Conservation (phyloP, 2,888 invertebrate species). For the Blera fallax region DNA sequence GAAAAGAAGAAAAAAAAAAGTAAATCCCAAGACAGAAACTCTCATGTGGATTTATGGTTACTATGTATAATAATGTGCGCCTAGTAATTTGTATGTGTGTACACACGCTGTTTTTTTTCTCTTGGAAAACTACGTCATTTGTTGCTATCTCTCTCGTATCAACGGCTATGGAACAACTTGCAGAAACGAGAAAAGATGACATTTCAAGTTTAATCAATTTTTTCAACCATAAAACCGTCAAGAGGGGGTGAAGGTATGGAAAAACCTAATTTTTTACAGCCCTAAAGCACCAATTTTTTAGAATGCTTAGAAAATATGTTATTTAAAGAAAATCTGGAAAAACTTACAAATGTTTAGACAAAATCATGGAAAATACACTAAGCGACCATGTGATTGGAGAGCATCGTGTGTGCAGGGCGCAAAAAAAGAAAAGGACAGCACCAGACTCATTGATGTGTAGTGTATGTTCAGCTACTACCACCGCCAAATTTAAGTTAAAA, state of each 20-base stretch:
- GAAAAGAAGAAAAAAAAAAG: not conserved
- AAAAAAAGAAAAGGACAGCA: conserved; percentile 60
- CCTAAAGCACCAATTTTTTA: not conserved
- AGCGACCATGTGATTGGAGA: conserved; percentile 57
- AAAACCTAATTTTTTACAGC: not conserved
- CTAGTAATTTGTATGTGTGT: conserved; percentile 47
- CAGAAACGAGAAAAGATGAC: conserved; percentile 35
- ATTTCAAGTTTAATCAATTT: conserved; percentile 53
- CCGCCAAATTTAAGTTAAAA: conserved; percentile 71
- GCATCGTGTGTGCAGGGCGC: conserved; percentile 56
- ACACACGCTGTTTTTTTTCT: conserved; percentile 50
- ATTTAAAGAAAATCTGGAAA: not conserved
- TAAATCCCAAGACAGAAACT: conserved; percentile 8
- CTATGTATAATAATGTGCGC: conserved; percentile 11
- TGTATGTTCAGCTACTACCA: conserved; percentile 67
- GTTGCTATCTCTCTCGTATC: conserved; percentile 39
- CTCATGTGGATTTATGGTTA: not conserved
- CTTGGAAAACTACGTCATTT: conserved; percentile 55
- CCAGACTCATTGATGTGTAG: not conserved
- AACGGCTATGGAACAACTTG: conserved; percentile 7
- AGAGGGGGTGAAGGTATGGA: not conserved
- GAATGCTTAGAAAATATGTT: not conserved
- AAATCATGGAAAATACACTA: not conserved
- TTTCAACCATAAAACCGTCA: not conserved
- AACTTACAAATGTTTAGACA: not conserved